Percentiles rank a stretch among this genome's conserved stretches.
phyloP scores from a whole-genome alignment of 2,888 invertebrate genomes.

The Mesopsocus fuscifrons region DNA sequence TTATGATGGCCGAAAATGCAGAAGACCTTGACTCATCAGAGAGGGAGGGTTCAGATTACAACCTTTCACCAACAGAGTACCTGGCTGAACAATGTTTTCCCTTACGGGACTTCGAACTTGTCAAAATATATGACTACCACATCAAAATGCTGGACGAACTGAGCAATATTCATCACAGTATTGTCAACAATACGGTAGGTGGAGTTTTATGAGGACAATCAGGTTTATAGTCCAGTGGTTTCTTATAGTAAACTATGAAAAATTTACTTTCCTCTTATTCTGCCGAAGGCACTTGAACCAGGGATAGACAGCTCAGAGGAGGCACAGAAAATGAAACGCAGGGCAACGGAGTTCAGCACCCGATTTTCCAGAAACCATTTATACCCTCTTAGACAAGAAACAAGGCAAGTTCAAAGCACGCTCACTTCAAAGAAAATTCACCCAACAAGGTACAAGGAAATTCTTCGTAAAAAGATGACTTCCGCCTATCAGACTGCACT shows the following conservation, averaged over 20 bases:
- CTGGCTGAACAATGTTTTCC: background rate
- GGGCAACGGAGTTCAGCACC: background rate
- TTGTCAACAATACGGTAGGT: background rate
- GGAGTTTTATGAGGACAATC: background rate
- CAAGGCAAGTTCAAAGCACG: background rate
- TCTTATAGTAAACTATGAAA: no score
- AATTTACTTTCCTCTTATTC: no score
- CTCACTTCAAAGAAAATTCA: background rate
- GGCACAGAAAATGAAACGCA: background rate
- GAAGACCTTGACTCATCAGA: no score
- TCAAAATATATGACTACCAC: background rate
- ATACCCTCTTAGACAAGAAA: background rate
- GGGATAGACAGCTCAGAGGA: background rate
- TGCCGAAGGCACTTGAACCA: background rate
- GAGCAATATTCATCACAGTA: background rate
- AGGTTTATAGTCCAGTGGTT: no score
- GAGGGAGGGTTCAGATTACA: no score
- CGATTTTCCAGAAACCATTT: slow-evolving; percentile 4
- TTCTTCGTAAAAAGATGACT: background rate
- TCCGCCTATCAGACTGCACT: background rate
- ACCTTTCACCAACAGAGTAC: background rate
- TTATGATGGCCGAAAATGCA: no score
- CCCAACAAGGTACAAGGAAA: background rate
- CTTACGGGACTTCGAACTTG: background rate
- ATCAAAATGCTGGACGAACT: background rate